Percentiles rank a stretch among this genome's conserved stretches.
Conservation (phyloP, 2,797 vertebrate species). For the Allobates femoralis region DNA sequence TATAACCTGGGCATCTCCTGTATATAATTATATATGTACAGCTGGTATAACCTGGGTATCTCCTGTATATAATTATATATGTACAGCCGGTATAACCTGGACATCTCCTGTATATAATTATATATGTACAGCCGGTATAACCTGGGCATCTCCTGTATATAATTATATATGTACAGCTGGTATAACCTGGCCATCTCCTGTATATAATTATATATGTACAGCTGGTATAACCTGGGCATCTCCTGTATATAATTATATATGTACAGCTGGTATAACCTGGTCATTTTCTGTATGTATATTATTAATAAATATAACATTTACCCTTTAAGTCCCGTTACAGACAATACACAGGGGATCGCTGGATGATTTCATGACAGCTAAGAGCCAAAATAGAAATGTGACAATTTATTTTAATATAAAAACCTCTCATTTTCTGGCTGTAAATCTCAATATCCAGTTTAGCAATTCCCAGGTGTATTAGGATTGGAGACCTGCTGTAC, state of each 20-base stretch:
- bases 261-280: neutral
- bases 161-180: neutral
- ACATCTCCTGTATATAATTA: neutral
- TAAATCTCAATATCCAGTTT: neutral
- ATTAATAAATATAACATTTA: neutral
- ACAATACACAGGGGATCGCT: neutral
- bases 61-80: too few relatives aligned
- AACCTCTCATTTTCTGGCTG: neutral
- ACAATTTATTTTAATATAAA: neutral
- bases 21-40: neutral
- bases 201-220: neutral
- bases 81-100: neutral
- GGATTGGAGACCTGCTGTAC: neutral
- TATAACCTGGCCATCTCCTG: neutral
- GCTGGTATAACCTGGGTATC: neutral
- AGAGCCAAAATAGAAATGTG: neutral
- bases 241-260: neutral
- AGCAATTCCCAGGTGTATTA: constrained; percentile 14
- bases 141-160: neutral
- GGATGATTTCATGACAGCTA: neutral
- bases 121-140: neutral
- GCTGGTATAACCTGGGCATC: neutral
- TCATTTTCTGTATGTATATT: neutral
- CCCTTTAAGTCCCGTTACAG: neutral
- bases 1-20: neutral